These are phyloP conservation scores for Oryzias melastigma DNA, from an alignment of 2,113 vertebrate genomes.

Conservation along the genomic window DNA sequence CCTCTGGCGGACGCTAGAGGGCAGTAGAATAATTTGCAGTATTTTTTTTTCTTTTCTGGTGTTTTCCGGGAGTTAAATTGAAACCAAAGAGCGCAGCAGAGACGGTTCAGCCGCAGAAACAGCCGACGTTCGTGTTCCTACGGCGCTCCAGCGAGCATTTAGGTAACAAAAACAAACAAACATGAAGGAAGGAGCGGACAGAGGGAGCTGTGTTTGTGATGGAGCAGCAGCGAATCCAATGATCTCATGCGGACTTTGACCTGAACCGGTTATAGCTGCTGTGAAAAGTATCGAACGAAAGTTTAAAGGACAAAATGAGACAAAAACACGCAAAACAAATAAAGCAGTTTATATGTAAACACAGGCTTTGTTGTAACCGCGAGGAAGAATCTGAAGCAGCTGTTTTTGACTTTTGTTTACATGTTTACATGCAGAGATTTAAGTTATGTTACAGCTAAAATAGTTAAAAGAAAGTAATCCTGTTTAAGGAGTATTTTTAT, in stretches of 20 bases:
- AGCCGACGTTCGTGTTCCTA: background rate
- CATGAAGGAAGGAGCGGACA: too few species aligned
- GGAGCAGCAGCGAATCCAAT: background rate
- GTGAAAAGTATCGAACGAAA: background rate
- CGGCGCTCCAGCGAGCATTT: background rate
- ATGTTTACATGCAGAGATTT: too few species aligned
- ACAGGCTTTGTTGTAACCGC: background rate
- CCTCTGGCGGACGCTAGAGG: slow-evolving; percentile 44
- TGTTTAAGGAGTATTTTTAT: too few species aligned
- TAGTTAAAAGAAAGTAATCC: too few species aligned
- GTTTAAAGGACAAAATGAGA: background rate
- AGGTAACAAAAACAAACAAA: slow-evolving; percentile 23
- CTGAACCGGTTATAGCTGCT: background rate
- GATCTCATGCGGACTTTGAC: slow-evolving; percentile 45
- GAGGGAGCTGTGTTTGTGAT: background rate
- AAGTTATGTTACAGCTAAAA: too few species aligned
- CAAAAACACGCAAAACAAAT: background rate
- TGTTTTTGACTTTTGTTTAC: too few species aligned
- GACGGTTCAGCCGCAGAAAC: too few species aligned
- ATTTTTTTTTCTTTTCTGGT: background rate
- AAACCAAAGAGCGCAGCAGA: slow-evolving; percentile 2
- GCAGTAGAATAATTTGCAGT: slow-evolving; percentile 25
- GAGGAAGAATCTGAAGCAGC: background rate
- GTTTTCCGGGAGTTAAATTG: slow-evolving; percentile 39
- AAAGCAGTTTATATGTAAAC: background rate